Conservation (phyloP, 2,888 invertebrate species). For the Pyralis farinalis region DNA sequence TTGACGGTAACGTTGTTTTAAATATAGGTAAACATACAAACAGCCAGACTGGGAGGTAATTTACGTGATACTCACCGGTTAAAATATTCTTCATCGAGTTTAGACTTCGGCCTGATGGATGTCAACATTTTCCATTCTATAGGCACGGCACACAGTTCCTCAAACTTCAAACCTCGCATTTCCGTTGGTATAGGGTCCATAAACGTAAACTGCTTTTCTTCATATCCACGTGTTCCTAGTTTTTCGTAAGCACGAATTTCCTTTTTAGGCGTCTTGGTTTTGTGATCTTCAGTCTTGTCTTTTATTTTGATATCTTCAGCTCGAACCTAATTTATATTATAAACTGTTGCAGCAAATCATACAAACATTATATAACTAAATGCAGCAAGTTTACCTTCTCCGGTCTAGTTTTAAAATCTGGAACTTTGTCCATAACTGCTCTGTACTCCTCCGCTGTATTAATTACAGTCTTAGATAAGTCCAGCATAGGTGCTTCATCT, state of each 20-base stretch:
- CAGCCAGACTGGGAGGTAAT: too few relatives aligned
- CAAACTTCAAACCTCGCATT: slow-evolving; percentile 87
- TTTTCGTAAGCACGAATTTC: slow-evolving; percentile 85
- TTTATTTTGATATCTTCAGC: slow-evolving; percentile 89
- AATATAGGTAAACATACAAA: not conserved
- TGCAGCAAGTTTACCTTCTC: slow-evolving; percentile 83
- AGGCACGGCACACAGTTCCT: slow-evolving; percentile 90
- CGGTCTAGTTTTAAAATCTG: slow-evolving; percentile 93
- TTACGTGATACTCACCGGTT: slow-evolving; percentile 84
- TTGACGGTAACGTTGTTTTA: too few relatives aligned
- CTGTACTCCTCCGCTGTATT: slow-evolving; percentile 91
- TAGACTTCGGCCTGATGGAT: slow-evolving; percentile 90
- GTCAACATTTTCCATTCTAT: slow-evolving; percentile 97
- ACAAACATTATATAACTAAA: not conserved
- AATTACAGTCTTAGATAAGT: slow-evolving; percentile 89
- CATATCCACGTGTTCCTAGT: slow-evolving; percentile 82
- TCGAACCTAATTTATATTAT: slow-evolving; percentile 74
- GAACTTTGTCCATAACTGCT: slow-evolving; percentile 91
- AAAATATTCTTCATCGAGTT: slow-evolving; percentile 93
- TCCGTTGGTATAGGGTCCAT: slow-evolving; percentile 91
- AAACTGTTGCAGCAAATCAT: not conserved
- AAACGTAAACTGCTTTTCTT: slow-evolving; percentile 75
- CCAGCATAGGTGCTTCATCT: slow-evolving; percentile 90
- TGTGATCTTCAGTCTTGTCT: slow-evolving; percentile 85
- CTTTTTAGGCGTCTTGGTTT: slow-evolving; percentile 87